Conservation (phyloP, 2,797 vertebrate species). For the Octomys mimax region DNA sequence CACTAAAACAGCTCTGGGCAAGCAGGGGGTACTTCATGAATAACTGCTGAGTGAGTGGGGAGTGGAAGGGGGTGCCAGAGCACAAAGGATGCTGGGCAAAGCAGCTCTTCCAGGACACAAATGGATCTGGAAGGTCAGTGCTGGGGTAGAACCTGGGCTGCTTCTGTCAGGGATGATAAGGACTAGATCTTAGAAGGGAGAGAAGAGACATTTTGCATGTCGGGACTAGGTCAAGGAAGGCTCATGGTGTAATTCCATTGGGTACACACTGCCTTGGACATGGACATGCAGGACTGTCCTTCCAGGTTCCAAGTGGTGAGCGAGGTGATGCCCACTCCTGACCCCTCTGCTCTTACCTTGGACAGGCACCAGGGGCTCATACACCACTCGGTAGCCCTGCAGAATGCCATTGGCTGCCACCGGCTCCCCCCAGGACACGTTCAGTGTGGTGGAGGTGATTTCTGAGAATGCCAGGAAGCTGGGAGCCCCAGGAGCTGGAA, state of each 20-base stretch:
- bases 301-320: neutral
- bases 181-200: too few species aligned
- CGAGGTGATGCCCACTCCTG: rapidly evolving
- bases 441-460: conserved; percentile 95
- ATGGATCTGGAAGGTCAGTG: rapidly evolving
- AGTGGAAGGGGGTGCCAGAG: rapidly evolving
- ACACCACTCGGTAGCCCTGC: conserved; percentile 96
- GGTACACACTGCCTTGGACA: neutral
- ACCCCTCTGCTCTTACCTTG: conserved; percentile 90
- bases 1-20: neutral
- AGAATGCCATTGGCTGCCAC: conserved; percentile 94
- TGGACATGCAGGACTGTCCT: rapidly evolving
- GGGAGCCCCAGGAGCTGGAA: conserved; percentile 94
- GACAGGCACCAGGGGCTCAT: conserved; percentile 94
- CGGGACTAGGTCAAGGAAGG: rapidly evolving
- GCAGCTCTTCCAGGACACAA: rapidly evolving
- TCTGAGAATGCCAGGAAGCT: conserved; percentile 96
- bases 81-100: rapidly evolving
- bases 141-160: rapidly evolving
- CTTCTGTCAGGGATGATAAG: rapidly evolving
- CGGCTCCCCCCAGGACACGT: conserved; percentile 96
- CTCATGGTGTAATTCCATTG: rapidly evolving
- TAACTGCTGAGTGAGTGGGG: rapidly evolving
- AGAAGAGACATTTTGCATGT: rapidly evolving
- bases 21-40: neutral